phyloP scores from a whole-genome alignment of 2,797 vertebrate genomes.

The Decapterus maruadsi region DNA sequence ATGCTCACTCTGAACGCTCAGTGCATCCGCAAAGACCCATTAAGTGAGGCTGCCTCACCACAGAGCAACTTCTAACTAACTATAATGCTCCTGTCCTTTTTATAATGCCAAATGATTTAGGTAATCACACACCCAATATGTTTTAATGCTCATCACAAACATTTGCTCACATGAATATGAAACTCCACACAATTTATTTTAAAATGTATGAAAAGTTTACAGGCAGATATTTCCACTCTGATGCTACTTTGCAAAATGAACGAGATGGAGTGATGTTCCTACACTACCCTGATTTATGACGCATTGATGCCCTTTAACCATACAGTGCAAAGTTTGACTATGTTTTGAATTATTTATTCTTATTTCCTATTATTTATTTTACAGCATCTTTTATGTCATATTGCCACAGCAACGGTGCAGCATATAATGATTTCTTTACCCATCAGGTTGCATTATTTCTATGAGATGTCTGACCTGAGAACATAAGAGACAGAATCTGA shows the following conservation, averaged over 20 bases:
- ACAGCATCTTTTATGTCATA: not conserved
- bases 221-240: constrained; percentile 14
- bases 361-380: not conserved
- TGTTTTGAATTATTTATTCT: not conserved
- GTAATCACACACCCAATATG: not conserved
- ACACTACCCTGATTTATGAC: constrained; percentile 13
- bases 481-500: not conserved
- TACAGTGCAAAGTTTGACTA: not conserved
- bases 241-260: constrained; percentile 23
- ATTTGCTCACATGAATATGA: constrained; percentile 24
- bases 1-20: constrained; percentile 16
- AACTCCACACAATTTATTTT: constrained; percentile 10
- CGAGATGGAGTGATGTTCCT: constrained; percentile 12
- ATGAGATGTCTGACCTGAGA: not conserved
- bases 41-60: constrained; percentile 22
- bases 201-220: constrained; percentile 15
- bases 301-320: not conserved
- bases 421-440: not conserved
- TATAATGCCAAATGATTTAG: not conserved
- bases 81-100: not conserved
- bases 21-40: constrained; percentile 32
- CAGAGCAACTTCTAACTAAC: constrained; percentile 17
- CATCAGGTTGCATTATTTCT: not conserved
- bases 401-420: not conserved
- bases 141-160: constrained; percentile 19